Evolutionary conservation across 2,888 invertebrate genomes (phyloP), one percentile per base, ranked within the genome.

Genomic region (Tenodera sinensis): DNA sequence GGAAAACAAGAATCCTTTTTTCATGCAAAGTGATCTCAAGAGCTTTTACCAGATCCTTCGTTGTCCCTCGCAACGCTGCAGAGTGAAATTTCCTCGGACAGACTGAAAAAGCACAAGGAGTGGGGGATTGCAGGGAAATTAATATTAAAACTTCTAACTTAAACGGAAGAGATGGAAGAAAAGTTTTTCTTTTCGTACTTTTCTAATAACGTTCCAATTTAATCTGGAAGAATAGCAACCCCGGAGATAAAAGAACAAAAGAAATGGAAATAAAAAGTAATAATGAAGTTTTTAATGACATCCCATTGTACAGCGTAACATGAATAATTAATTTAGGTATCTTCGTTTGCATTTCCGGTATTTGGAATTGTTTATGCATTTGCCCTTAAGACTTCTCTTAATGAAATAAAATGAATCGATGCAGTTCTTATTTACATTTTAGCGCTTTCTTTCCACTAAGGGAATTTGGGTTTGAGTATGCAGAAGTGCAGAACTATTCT

Each of bases 271-370:
- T 83, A 42, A 42, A 87, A 87, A 87, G 83, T 87, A 87, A 87
- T 87, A 83, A 83, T 87, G 87, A 83, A 87, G 42, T 87, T 87
- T 87, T 87, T 83, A 87, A 87, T 81, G 87, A 87, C 54, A 71
- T 71, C 25, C 15, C 54, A 71, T 71, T 71, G 20, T 71, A 71
- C 25, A 71, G 54, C 6, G 20, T 71, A 71, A 71, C 54, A 71
- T 71, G 54, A 71, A 71, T 71, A 71, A 71, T 71, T 71, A 71
- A 71, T 71, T 71, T 71, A 20, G 54, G 20, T 25, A 71, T 15
- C 54, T 71, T 71, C 54, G 15, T 71, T 71, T 71, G 54, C 54
- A 20, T 71, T 71, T 25, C 54, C 54, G 54, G 54, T 20, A 71
- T 71, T 71, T 71, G 15, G 3, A 71, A 71, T 71, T 71, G 54